Evolutionary conservation across 2,113 vertebrate species (phyloP).

Genomic region (Damaliscus lunatus): DNA sequence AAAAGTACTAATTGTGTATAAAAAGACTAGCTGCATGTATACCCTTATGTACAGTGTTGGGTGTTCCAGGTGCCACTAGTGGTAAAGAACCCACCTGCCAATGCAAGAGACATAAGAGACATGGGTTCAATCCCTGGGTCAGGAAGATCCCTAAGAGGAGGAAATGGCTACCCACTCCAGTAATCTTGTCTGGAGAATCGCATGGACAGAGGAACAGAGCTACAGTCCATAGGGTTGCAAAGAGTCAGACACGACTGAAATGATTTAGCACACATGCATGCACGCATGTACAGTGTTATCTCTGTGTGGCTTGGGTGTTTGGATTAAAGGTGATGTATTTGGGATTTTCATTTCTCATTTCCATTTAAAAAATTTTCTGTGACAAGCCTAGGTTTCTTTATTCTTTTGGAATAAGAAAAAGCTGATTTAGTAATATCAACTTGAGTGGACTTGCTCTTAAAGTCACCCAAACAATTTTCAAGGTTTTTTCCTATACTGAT

Average conservation of each 20-base stretch:
- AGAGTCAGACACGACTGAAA: not conserved
- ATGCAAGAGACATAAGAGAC: not conserved
- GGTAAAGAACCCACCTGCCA: not conserved
- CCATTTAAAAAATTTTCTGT: not conserved
- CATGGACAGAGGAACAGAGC: not conserved
- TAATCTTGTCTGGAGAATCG: not conserved
- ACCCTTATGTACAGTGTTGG: not conserved
- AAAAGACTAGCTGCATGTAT: not conserved
- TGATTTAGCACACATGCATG: not conserved
- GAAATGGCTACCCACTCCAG: not conserved
- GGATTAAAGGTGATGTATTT: not conserved
- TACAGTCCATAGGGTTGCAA: not conserved
- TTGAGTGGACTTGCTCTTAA: not conserved
- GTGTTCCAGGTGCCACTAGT: not conserved
- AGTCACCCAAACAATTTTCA: not conserved
- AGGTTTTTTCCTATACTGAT: not conserved
- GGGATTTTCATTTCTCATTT: not conserved
- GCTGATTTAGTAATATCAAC: not conserved
- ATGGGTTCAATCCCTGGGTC: not conserved
- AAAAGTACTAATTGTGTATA: not conserved
- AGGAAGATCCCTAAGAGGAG: not conserved
- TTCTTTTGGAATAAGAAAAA: slow-evolving; percentile 16
- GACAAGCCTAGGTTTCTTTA: not conserved
- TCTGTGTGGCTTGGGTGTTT: not conserved
- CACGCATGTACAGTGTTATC: not conserved